Conservation (phyloP, 2,888 invertebrate species). For the Cheilosia grossa region DNA sequence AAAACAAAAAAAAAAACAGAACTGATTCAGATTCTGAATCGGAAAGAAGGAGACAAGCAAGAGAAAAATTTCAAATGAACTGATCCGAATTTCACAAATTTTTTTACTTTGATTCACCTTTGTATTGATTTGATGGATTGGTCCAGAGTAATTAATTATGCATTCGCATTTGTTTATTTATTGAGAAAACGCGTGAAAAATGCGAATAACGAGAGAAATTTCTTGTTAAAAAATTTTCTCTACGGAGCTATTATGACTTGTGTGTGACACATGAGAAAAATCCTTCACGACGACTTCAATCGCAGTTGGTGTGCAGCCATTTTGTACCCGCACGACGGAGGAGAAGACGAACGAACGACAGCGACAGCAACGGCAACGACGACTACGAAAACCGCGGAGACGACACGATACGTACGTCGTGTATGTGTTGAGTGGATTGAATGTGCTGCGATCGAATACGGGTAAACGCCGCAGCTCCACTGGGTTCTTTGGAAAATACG, state of each 20-base stretch:
- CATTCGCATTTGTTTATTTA: slow-evolving; percentile 67
- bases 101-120: slow-evolving; percentile 67
- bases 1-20: slow-evolving; percentile 27
- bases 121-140: slow-evolving; percentile 73
- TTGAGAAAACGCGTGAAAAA: slow-evolving; percentile 58
- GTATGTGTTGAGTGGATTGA: slow-evolving; percentile 76
- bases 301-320: slow-evolving; percentile 75
- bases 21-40: slow-evolving; percentile 17
- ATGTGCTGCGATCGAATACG: slow-evolving; percentile 77
- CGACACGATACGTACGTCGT: slow-evolving; percentile 71
- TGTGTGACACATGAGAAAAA: slow-evolving; percentile 75
- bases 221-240: slow-evolving; percentile 61
- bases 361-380: slow-evolving; percentile 62
- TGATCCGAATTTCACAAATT: slow-evolving; percentile 68
- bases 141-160: slow-evolving; percentile 67
- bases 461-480: slow-evolving; percentile 77
- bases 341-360: slow-evolving; percentile 66
- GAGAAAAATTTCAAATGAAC: slow-evolving; percentile 49
- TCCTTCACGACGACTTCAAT: slow-evolving; percentile 74
- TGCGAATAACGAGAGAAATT: slow-evolving; percentile 60
- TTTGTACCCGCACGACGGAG: slow-evolving; percentile 74
- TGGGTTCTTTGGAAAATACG: slow-evolving; percentile 76
- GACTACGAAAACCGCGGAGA: slow-evolving; percentile 66
- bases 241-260: slow-evolving; percentile 73
- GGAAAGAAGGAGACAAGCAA: slow-evolving; percentile 46